Conservation (phyloP, 2,888 invertebrate species). For the Troides aeacus region DNA sequence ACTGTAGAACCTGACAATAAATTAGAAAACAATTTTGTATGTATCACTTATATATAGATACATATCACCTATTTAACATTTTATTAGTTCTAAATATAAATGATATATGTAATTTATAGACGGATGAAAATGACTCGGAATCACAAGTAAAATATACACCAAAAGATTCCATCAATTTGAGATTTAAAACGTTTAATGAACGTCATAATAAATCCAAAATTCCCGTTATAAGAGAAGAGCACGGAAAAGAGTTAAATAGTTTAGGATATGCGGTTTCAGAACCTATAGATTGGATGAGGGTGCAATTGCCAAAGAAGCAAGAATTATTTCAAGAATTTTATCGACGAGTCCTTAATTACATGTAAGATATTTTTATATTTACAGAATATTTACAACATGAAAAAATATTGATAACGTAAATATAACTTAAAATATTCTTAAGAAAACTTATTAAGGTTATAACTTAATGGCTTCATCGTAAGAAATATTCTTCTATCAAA, state of each 20-base stretch:
- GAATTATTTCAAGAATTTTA: slow-evolving; percentile 84
- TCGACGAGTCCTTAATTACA: slow-evolving; percentile 82
- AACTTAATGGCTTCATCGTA: not conserved
- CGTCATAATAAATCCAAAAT: slow-evolving; percentile 40
- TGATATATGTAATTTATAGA: slow-evolving; percentile 37
- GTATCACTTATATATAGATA: slow-evolving; percentile 29
- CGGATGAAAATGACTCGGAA: slow-evolving; percentile 44
- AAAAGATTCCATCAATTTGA: slow-evolving; percentile 37
- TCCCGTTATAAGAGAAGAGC: slow-evolving; percentile 46
- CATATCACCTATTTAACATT: too few species aligned
- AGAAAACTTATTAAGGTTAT: too few species aligned
- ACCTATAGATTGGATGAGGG: slow-evolving; percentile 82
- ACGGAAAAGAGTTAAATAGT: slow-evolving; percentile 73
- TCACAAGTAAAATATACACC: slow-evolving; percentile 48
- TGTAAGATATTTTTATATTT: slow-evolving; percentile 65
- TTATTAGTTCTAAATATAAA: not conserved
- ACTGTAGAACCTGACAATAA: slow-evolving; percentile 53
- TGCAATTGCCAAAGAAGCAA: slow-evolving; percentile 83
- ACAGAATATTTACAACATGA: not conserved
- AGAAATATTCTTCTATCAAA: not conserved
- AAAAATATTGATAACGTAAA: not conserved
- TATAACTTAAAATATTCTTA: too few species aligned
- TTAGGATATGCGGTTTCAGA: slow-evolving; percentile 80
- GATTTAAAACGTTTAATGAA: slow-evolving; percentile 28
- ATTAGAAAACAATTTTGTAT: slow-evolving; percentile 44